These are phyloP conservation scores for Bradypodion pumilum DNA, from an alignment of 2,797 vertebrate genomes.

Conservation along the genomic window DNA sequence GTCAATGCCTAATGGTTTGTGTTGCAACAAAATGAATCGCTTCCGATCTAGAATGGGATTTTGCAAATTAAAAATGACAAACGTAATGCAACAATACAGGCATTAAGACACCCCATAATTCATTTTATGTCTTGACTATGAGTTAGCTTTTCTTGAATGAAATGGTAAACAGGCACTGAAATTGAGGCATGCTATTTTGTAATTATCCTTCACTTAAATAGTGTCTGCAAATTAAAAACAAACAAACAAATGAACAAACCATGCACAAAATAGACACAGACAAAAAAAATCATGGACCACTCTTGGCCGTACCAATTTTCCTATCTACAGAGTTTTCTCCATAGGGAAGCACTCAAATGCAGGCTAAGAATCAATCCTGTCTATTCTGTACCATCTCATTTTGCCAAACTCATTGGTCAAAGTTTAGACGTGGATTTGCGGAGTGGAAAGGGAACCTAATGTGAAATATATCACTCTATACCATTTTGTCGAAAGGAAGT, in stretches of 20 bases:
- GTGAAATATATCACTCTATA: background rate
- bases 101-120: background rate
- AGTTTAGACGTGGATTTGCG: background rate
- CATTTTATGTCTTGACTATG: background rate
- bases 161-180: background rate
- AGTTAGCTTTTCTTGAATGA: background rate
- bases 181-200: background rate
- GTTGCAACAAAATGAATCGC: background rate
- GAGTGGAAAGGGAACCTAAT: background rate
- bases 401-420: background rate
- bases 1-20: too few species aligned
- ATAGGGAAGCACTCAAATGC: background rate
- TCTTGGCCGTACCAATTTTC: background rate
- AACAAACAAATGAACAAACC: background rate
- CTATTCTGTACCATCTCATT: background rate
- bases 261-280: background rate
- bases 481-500: background rate
- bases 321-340: background rate
- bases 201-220: background rate
- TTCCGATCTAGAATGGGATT: background rate
- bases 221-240: background rate
- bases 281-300: background rate
- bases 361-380: background rate
- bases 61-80: background rate
- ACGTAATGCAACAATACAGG: conserved; percentile 8